Evolutionary conservation across 2,113 vertebrate genomes (phyloP).

Genomic region (Crotalus horridus): DNA sequence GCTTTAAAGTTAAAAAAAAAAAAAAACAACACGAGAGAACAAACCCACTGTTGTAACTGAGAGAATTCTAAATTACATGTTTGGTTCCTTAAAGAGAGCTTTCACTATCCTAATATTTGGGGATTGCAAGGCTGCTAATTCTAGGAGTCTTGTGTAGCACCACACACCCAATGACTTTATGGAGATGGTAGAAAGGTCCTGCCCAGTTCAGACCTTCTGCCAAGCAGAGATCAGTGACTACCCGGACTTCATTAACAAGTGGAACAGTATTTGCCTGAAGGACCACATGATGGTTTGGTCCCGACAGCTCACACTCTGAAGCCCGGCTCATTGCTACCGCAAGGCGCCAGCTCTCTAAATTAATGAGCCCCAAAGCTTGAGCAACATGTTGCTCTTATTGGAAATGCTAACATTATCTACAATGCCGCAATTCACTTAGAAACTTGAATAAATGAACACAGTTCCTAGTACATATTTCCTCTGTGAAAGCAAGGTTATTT

Average conservation of each 20-base stretch:
- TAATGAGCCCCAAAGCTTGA: neutral
- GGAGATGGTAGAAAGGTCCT: neutral
- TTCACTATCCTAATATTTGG: neutral
- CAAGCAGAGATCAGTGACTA: too few species aligned
- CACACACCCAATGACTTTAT: neutral
- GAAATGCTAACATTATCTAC: neutral
- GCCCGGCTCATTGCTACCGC: too few species aligned
- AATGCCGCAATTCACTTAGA: slow-evolving; percentile 24
- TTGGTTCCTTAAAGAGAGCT: neutral
- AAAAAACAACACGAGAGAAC: neutral
- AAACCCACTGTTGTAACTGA: neutral
- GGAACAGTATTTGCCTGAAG: neutral
- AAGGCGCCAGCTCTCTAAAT: neutral
- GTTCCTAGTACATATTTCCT: slow-evolving; percentile 19
- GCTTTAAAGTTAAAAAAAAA: neutral
- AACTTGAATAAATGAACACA: slow-evolving; percentile 7
- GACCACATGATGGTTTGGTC: neutral
- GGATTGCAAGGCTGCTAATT: neutral
- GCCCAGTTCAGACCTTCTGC: neutral
- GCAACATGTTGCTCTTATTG: slow-evolving; percentile 6
- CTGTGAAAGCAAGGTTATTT: slow-evolving; percentile 30
- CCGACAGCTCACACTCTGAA: neutral
- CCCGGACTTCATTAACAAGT: neutral
- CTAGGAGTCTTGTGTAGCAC: neutral
- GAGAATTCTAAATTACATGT: neutral